These are phyloP conservation scores for Cyrtorhinus lividipennis DNA, from an alignment of 1,140 invertebrate genomes.

Conservation along the genomic window DNA sequence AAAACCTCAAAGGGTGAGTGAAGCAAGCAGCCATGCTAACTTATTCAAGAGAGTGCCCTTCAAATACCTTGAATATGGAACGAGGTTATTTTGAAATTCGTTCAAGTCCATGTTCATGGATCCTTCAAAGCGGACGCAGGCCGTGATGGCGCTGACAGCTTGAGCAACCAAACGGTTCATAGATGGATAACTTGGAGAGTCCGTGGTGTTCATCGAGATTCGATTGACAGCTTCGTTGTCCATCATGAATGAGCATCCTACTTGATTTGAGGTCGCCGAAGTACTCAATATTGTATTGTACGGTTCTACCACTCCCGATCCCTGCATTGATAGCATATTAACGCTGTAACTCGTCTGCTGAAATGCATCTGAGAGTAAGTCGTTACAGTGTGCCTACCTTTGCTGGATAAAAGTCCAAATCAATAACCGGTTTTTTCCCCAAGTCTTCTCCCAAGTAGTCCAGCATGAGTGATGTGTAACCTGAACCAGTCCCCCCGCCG, in stretches of 20 bases:
- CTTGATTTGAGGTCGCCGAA: background rate
- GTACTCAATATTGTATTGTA: background rate
- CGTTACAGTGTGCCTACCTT: no score
- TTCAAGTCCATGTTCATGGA: background rate
- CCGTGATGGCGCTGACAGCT: background rate
- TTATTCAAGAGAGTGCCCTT: no score
- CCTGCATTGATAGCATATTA: background rate
- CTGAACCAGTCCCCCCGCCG: background rate
- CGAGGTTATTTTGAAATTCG: background rate
- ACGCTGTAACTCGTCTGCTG: no score
- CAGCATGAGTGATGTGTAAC: background rate
- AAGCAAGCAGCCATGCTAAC: no score
- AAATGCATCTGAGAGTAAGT: no score
- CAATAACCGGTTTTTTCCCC: background rate
- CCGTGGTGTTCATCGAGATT: background rate
- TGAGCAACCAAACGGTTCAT: background rate
- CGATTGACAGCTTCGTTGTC: background rate
- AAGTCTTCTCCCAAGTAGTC: background rate
- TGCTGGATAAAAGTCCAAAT: background rate
- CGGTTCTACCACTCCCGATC: background rate
- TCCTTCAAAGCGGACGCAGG: background rate
- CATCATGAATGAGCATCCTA: background rate
- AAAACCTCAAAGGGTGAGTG: no score
- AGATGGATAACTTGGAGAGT: background rate
- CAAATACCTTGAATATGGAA: background rate